These are phyloP conservation scores for Tenodera sinensis DNA, from an alignment of 2,888 invertebrate species.

Conservation along the genomic window DNA sequence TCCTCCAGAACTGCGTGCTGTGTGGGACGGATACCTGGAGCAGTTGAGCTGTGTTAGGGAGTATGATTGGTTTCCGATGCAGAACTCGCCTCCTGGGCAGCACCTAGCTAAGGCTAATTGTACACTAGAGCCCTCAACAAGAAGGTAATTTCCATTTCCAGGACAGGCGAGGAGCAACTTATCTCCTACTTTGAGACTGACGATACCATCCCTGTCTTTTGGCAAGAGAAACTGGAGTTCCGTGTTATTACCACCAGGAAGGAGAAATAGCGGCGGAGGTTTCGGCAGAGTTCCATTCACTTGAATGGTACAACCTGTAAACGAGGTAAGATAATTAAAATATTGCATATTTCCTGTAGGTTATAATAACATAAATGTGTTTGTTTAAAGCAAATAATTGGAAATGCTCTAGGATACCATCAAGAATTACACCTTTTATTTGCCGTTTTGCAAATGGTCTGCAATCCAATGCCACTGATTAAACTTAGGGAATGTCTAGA, in stretches of 20 bases:
- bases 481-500: too few relatives aligned
- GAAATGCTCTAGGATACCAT: too few relatives aligned
- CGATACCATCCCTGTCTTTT: neutral
- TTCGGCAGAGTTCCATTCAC: slow-evolving; percentile 24
- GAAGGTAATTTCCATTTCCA: neutral
- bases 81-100: slow-evolving; percentile 15
- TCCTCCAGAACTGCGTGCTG: slow-evolving; percentile 45
- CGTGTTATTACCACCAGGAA: neutral
- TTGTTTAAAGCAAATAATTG: too few relatives aligned
- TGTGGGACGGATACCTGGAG: slow-evolving; percentile 44
- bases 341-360: too few relatives aligned
- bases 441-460: too few relatives aligned
- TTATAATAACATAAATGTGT: too few relatives aligned
- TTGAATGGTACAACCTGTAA: slow-evolving; percentile 21
- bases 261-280: slow-evolving; percentile 26
- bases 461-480: too few relatives aligned
- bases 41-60: slow-evolving; percentile 48
- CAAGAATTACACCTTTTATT: too few relatives aligned
- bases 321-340: too few relatives aligned
- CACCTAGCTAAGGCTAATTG: slow-evolving; percentile 14
- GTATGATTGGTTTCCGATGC: slow-evolving; percentile 26
- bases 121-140: neutral
- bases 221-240: slow-evolving; percentile 21
- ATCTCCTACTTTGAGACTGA: slow-evolving; percentile 10
- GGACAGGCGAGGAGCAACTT: slow-evolving; percentile 18